A percentile compares a stretch with the other conserved stretches of the same genome.
These are phyloP conservation scores for Brachyptera putata DNA, from an alignment of 2,888 invertebrate genomes.

Conservation along the genomic window DNA sequence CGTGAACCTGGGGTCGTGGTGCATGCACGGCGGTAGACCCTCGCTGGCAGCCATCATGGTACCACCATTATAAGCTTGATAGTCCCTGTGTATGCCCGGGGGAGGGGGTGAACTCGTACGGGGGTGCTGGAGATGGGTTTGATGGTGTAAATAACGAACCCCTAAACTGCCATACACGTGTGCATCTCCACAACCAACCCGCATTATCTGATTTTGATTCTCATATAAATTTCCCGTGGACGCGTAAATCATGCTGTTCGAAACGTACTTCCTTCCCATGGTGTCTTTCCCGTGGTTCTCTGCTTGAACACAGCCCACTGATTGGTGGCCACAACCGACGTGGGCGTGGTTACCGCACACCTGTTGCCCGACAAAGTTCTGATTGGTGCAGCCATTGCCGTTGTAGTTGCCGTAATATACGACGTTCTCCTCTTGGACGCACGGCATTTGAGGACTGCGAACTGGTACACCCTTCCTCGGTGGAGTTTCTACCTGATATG, in stretches of 20 bases:
- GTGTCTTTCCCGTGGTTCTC: slow-evolving; percentile 11
- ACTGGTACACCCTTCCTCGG: slow-evolving; percentile 45
- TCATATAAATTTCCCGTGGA: slow-evolving; percentile 32
- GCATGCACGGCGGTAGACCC: slow-evolving; percentile 8
- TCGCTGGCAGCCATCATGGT: neutral
- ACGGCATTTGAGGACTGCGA: slow-evolving; percentile 11
- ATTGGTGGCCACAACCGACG: slow-evolving; percentile 4
- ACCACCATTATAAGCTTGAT: neutral
- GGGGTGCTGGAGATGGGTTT: slow-evolving; percentile 22
- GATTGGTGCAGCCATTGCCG: slow-evolving; percentile 3
- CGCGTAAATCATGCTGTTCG: slow-evolving; percentile 30
- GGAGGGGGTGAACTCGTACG: slow-evolving; percentile 22
- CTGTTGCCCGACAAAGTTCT: slow-evolving; percentile 5
- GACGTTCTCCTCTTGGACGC: slow-evolving; percentile 14
- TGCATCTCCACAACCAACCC: slow-evolving; percentile 25
- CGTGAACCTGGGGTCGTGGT: slow-evolving; percentile 11
- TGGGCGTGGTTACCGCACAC: neutral
- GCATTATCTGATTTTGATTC: slow-evolving; percentile 28
- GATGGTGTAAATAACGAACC: slow-evolving; percentile 15
- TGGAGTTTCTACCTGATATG: slow-evolving; percentile 66
- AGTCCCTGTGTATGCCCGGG: slow-evolving; percentile 16
- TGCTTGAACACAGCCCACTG: slow-evolving; percentile 1
- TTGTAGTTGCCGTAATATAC: slow-evolving; percentile 17
- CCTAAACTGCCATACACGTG: slow-evolving; percentile 2
- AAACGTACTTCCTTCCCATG: slow-evolving; percentile 21